Evolutionary conservation across 1,140 invertebrate species (phyloP).

Genomic region (Saxidomus purpurata): DNA sequence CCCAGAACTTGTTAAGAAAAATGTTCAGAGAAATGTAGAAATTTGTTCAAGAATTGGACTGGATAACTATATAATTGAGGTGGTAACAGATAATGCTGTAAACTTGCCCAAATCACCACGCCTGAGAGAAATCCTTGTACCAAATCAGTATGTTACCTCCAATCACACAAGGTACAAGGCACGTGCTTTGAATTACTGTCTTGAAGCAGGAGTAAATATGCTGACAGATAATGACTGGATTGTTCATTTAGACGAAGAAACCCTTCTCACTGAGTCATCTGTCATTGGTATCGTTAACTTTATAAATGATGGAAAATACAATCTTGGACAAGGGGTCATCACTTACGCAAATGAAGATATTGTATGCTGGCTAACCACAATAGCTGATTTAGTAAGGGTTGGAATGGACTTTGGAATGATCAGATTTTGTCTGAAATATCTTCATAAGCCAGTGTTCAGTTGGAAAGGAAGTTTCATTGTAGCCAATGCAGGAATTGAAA

Average conservation of each 20-base stretch:
- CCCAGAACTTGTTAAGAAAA: constrained; percentile 95
- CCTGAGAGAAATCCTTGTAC: constrained; percentile 94
- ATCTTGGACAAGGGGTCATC: constrained; percentile 99
- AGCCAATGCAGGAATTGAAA: constrained; percentile 94
- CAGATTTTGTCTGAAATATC: constrained; percentile 96
- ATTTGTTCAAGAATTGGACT: constrained; percentile 95
- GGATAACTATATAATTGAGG: constrained; percentile 98
- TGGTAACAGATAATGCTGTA: constrained; percentile 97
- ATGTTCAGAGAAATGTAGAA: constrained; percentile 95
- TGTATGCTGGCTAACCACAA: constrained; percentile 98
- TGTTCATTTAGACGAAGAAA: constrained; percentile 99
- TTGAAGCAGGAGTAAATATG: constrained; percentile 95
- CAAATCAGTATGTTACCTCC: constrained; percentile 94
- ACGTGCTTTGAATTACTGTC: constrained; percentile 97
- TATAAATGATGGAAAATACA: constrained; percentile 96
- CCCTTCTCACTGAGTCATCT: constrained; percentile 96
- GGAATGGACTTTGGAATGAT: constrained; percentile 97
- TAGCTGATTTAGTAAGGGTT: constrained; percentile 98
- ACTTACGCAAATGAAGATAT: constrained; percentile 98
- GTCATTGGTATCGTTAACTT: constrained; percentile 97
- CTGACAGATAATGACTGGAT: constrained; percentile 97
- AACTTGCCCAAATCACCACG: constrained; percentile 91
- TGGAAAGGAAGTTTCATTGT: constrained; percentile 92
- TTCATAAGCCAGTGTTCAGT: constrained; percentile 98
- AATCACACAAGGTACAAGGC: constrained; percentile 98